A percentile compares a stretch with the other conserved stretches of the same genome.
Evolutionary conservation across 2,888 invertebrate species (phyloP).

Genomic region (Tipula helvola): DNA sequence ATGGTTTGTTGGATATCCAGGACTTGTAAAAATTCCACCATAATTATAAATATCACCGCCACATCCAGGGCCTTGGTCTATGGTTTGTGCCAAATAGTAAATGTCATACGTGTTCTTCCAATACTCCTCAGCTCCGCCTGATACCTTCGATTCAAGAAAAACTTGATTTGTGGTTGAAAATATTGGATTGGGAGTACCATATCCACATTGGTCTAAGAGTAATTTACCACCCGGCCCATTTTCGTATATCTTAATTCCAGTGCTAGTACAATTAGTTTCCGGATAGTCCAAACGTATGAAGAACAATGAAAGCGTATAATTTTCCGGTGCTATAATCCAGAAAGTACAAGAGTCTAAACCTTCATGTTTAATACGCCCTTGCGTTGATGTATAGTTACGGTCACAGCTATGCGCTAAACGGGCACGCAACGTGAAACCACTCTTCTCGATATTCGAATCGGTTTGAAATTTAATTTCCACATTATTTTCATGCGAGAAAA

Average conservation of each 20-base stretch:
- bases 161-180: slow-evolving; percentile 54
- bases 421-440: slow-evolving; percentile 51
- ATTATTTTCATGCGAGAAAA: slow-evolving; percentile 34
- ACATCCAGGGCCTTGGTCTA: slow-evolving; percentile 41
- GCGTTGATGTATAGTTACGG: slow-evolving; percentile 54
- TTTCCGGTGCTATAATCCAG: slow-evolving; percentile 50
- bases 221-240: slow-evolving; percentile 30
- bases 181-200: slow-evolving; percentile 42
- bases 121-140: slow-evolving; percentile 19
- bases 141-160: slow-evolving; percentile 46
- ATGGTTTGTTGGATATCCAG: slow-evolving; percentile 51
- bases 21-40: slow-evolving; percentile 52
- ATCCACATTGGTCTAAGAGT: slow-evolving; percentile 42
- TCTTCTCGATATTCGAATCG: slow-evolving; percentile 33
- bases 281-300: slow-evolving; percentile 39
- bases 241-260: slow-evolving; percentile 40
- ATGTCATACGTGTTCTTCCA: slow-evolving; percentile 12
- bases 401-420: slow-evolving; percentile 48
- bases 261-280: slow-evolving; percentile 23
- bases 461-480: slow-evolving; percentile 41
- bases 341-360: slow-evolving; percentile 44
- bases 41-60: slow-evolving; percentile 51
- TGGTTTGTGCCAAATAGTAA: slow-evolving; percentile 31
- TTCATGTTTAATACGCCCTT: slow-evolving; percentile 50
- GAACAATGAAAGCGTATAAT: slow-evolving; percentile 58